A percentile compares a stretch with the other conserved stretches of the same genome.
Evolutionary conservation across 2,113 vertebrate species (phyloP).

Genomic region (Ptilonorhynchus violaceus): DNA sequence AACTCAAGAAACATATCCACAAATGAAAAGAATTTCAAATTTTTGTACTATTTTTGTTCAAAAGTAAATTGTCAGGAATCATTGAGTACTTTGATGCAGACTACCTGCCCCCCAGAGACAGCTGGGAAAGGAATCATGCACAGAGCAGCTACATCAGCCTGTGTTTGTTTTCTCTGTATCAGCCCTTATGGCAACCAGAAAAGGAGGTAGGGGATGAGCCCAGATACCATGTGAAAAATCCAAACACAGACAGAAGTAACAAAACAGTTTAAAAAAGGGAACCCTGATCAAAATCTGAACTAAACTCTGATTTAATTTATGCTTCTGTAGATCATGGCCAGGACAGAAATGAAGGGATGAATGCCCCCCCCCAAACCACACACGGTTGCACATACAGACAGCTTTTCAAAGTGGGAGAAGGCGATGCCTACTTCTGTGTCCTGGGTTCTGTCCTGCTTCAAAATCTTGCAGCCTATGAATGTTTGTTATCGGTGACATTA

Average conservation of each 20-base stretch:
- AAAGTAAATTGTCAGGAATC: background rate
- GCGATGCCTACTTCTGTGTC: rapidly evolving
- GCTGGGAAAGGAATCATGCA: background rate
- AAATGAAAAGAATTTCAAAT: background rate
- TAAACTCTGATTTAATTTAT: background rate
- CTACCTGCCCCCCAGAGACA: background rate
- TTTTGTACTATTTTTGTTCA: background rate
- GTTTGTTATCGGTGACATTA: background rate
- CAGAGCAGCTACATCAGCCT: background rate
- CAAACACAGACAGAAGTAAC: background rate
- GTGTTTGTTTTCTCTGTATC: background rate
- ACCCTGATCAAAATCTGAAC: background rate
- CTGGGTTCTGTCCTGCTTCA: background rate
- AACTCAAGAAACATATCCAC: background rate
- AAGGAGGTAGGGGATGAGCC: background rate
- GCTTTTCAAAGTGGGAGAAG: background rate
- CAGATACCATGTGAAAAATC: background rate
- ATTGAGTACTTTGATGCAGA: background rate
- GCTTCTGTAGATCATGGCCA: background rate
- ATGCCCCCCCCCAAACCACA: background rate
- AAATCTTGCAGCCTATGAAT: background rate
- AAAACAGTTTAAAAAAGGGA: background rate
- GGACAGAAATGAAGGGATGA: background rate
- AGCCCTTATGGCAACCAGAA: background rate
- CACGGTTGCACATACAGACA: background rate